Evolutionary conservation across 1,140 invertebrate genomes (phyloP).

Genomic region (Asobara japonica): DNA sequence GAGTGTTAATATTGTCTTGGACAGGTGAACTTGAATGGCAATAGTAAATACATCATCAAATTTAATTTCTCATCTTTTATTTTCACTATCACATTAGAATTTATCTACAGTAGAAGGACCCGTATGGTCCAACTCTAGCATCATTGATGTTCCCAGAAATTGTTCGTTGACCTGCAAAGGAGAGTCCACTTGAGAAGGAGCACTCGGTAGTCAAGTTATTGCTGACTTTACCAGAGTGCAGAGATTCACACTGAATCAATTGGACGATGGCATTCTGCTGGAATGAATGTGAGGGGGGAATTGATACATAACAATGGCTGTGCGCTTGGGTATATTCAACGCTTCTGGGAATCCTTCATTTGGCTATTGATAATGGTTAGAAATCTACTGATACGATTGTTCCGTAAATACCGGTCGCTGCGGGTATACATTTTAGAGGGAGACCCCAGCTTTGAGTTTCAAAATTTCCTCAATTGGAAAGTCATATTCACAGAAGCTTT

Average conservation of each 20-base stretch:
- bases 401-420: too few relatives aligned
- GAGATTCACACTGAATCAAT: background rate
- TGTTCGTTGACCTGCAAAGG: conserved; percentile 5
- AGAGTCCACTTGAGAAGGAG: background rate
- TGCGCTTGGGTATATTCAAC: background rate
- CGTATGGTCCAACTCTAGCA: background rate
- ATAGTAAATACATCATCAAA: too few relatives aligned
- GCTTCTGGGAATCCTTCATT: background rate
- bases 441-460: too few relatives aligned
- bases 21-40: too few relatives aligned
- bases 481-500: too few relatives aligned
- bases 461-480: too few relatives aligned
- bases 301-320: background rate
- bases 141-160: background rate
- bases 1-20: too few relatives aligned
- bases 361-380: background rate
- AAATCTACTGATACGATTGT: background rate
- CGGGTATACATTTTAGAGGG: too few relatives aligned
- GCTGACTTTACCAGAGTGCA: background rate
- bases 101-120: background rate
- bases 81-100: too few relatives aligned
- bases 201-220: background rate
- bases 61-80: too few relatives aligned
- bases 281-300: background rate
- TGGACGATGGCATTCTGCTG: background rate